Conservation (phyloP, 2,888 invertebrate species). For the Colletes collaris region DNA sequence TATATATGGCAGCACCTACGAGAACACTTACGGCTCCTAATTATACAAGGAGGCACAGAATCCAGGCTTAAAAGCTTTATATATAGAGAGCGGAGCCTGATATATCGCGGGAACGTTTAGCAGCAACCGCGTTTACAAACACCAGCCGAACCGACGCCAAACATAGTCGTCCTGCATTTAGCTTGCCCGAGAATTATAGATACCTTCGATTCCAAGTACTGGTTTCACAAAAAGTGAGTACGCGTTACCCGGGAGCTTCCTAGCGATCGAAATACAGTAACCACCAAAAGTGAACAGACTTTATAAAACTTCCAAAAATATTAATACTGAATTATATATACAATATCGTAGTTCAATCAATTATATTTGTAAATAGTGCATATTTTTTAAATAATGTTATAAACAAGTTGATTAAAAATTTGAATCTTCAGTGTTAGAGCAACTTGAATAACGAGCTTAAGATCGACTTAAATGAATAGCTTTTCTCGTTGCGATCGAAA, state of each 20-base stretch:
- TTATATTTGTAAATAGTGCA: too few relatives aligned
- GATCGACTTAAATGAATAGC: too few relatives aligned
- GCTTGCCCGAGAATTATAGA: slow-evolving; percentile 27
- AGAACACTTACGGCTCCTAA: slow-evolving; percentile 65
- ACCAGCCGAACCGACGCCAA: slow-evolving; percentile 44
- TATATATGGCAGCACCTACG: slow-evolving; percentile 64
- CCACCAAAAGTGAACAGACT: too few relatives aligned
- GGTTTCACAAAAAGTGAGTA: slow-evolving; percentile 6
- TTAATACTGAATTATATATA: too few relatives aligned
- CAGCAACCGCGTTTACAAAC: slow-evolving; percentile 59
- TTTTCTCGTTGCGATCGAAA: too few relatives aligned
- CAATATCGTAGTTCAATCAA: too few relatives aligned
- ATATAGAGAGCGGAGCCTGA: slow-evolving; percentile 72
- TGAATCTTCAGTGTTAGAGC: too few relatives aligned
- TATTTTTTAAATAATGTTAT: too few relatives aligned
- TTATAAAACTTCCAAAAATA: too few relatives aligned
- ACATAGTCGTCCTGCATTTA: slow-evolving; percentile 57
- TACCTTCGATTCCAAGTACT: background rate
- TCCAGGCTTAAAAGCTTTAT: slow-evolving; percentile 75
- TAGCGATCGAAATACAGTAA: background rate
- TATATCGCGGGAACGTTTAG: slow-evolving; percentile 67
- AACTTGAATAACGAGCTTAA: too few relatives aligned
- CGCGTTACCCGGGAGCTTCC: background rate
- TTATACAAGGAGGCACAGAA: slow-evolving; percentile 68
- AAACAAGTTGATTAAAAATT: too few relatives aligned